Percentiles rank a stretch among this genome's conserved stretches.
phyloP scores from a whole-genome alignment of 2,888 invertebrate species.

The Megalurothrips usitatus region DNA sequence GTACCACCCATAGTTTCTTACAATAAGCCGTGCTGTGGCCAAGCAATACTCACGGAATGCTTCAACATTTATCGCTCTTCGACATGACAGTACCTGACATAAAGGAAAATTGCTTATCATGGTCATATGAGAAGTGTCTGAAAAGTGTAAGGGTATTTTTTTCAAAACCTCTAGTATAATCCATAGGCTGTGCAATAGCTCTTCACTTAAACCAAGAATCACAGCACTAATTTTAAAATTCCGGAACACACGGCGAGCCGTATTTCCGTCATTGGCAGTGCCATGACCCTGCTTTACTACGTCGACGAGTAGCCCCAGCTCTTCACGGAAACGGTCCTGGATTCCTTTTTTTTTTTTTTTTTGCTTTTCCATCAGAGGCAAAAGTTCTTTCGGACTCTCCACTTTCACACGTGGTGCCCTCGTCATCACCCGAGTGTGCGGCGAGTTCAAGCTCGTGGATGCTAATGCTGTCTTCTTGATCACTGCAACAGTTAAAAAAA shows the following conservation, averaged over 20 bases:
- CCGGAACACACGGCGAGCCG: constrained; percentile 39
- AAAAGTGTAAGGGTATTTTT: no score
- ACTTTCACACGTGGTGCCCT: no score
- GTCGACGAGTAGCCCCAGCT: constrained; percentile 39
- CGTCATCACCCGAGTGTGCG: no score
- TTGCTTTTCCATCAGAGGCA: no score
- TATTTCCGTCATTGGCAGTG: constrained; percentile 42
- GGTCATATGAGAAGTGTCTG: no score
- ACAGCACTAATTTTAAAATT: constrained; percentile 34
- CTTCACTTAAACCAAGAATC: constrained; percentile 29
- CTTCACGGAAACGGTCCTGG: constrained; percentile 34
- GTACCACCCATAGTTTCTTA: constrained; percentile 32
- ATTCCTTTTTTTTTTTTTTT: background rate
- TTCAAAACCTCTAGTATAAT: constrained; percentile 9
- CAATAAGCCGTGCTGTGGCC: constrained; percentile 28
- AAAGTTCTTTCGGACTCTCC: no score
- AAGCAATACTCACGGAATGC: constrained; percentile 16
- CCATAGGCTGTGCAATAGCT: constrained; percentile 34
- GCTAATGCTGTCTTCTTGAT: no score
- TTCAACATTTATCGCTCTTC: background rate
- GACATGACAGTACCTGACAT: background rate
- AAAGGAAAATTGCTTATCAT: no score
- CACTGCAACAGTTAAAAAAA: no score
- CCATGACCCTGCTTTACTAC: constrained; percentile 41
- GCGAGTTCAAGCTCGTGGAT: no score